Conservation (phyloP, 1,140 invertebrate species). For the Pomacea maculata region DNA sequence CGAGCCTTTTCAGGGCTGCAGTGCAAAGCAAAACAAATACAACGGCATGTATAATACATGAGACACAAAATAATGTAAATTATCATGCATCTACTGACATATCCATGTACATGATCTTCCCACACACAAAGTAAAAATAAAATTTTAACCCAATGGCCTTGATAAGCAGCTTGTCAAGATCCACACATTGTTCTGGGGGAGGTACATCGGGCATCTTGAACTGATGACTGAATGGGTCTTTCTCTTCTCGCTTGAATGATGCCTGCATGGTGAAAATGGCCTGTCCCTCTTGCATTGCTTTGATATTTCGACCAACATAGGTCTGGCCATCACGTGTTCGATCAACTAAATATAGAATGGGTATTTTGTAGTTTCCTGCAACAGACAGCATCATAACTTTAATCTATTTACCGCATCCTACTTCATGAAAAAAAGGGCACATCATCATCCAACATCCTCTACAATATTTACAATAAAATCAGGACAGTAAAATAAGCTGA, state of each 20-base stretch:
- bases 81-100: too few relatives aligned
- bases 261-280: conserved; percentile 62
- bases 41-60: too few relatives aligned
- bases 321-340: conserved; percentile 60
- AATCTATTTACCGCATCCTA: neutral
- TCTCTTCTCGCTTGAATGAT: conserved; percentile 62
- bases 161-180: conserved; percentile 16
- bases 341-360: conserved; percentile 63
- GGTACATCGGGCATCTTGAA: conserved; percentile 51
- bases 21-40: too few relatives aligned
- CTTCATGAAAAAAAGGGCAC: neutral
- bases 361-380: conserved; percentile 56
- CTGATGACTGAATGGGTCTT: conserved; percentile 46
- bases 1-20: neutral
- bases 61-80: too few relatives aligned
- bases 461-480: neutral
- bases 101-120: too few relatives aligned
- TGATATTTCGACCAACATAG: conserved; percentile 59
- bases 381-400: neutral
- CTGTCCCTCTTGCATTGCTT: conserved; percentile 60
- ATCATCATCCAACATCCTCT: neutral
- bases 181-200: conserved; percentile 41
- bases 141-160: conserved; percentile 2
- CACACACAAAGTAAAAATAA: neutral
- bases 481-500: too few relatives aligned